Conservation (phyloP, 2,797 vertebrate genomes). For the Dendrocincla fuliginosa region DNA sequence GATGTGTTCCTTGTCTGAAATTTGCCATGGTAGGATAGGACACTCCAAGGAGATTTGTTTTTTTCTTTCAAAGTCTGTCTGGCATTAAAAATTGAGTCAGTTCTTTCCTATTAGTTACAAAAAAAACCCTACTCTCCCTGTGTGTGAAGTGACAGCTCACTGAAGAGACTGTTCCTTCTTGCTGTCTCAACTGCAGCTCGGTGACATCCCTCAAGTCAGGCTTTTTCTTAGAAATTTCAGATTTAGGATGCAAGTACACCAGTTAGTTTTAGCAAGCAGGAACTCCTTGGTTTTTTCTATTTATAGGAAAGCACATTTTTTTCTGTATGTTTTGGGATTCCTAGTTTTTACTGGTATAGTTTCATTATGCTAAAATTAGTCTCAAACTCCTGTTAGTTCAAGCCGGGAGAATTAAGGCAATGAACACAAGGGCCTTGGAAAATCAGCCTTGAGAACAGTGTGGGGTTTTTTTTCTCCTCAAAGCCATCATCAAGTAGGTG, state of each 20-base stretch:
- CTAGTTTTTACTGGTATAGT: neutral
- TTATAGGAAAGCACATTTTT: neutral
- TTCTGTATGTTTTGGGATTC: neutral
- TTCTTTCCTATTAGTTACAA: neutral
- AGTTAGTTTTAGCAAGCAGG: neutral
- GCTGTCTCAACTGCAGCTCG: neutral
- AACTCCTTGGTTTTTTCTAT: neutral
- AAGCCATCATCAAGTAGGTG: neutral
- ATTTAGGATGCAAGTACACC: neutral
- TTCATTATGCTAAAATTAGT: neutral
- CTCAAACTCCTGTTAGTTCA: neutral
- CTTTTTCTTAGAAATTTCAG: neutral
- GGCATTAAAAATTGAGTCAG: neutral
- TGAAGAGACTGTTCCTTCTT: neutral
- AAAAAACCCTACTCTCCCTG: fast-evolving
- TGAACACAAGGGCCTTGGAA: neutral
- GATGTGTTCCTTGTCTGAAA: neutral
- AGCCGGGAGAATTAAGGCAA: neutral
- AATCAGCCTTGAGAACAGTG: neutral
- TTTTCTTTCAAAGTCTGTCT: neutral
- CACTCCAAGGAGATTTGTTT: no score
- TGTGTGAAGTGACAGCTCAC: neutral
- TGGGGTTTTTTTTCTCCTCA: neutral
- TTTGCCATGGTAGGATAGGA: fast-evolving
- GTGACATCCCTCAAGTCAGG: neutral